Conservation (phyloP, 2,888 invertebrate genomes). For the Trachelus tabidus region DNA sequence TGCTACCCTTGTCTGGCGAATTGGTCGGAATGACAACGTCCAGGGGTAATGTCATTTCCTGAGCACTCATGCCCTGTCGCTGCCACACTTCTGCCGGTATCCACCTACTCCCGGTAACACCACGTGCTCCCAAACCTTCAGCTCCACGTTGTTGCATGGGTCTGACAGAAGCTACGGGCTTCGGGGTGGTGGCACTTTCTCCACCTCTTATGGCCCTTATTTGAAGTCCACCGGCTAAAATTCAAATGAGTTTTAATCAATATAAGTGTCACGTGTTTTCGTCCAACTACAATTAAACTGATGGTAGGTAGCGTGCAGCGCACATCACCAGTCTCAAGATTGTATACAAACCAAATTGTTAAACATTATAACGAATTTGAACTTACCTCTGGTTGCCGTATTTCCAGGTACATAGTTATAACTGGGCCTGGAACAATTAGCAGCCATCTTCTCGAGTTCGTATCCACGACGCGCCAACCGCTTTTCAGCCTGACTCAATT, state of each 20-base stretch:
- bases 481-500: conserved; percentile 93
- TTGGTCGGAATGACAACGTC: conserved; percentile 95
- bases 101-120: conserved; percentile 73
- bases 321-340: not conserved
- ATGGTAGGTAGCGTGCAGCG: not conserved
- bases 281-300: not conserved
- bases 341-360: not conserved
- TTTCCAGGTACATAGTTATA: conserved; percentile 65
- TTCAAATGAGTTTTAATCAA: not conserved
- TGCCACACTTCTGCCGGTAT: conserved; percentile 93
- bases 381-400: conserved; percentile 59
- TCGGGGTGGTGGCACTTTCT: conserved; percentile 72
- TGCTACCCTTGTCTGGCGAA: conserved; percentile 88
- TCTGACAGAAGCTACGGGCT: conserved; percentile 77
- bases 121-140: conserved; percentile 67
- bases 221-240: conserved; percentile 61
- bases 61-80: conserved; percentile 93
- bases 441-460: conserved; percentile 92
- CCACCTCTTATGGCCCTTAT: conserved; percentile 72
- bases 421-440: conserved; percentile 71
- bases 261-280: not conserved
- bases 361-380: not conserved
- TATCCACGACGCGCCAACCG: conserved; percentile 92
- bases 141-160: conserved; percentile 78
- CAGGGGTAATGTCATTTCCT: conserved; percentile 93